Evolutionary conservation across 2,797 vertebrate species (phyloP), one percentile per base, ranked within the genome.

Genomic region (Karalla daura): DNA sequence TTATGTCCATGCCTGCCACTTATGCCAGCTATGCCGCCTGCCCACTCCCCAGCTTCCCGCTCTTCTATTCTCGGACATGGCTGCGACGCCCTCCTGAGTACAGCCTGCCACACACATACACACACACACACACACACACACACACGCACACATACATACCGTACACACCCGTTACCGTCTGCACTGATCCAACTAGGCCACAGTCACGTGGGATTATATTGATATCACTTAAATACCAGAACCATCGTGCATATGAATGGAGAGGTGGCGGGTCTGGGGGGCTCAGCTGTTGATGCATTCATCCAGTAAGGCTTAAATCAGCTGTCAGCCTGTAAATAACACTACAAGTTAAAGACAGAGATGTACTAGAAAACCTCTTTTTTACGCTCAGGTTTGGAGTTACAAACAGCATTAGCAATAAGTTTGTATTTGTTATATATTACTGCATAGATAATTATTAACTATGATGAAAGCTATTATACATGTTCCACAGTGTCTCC

Each of bases 51-150:
- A 43, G 61, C 55, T 67, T 70, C 68, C 49, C 5, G 40, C 15
- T 28, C 10, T 70, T 76, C 88, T 90, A 89, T 88, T 88, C 85
- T 74, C 21, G 56, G 85, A 51, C 18, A 1, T 61, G 56, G 39
- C 40, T 54, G 63, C 17, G 23, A 46, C 41, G 24, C 63, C 59
- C 70, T 73, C 36, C 41, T 70, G 71, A 69, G 70, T 30, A 35
- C 56, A 51, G 66, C 70, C 67, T 63, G 58, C 40, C 58, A 28
- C 17, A 23, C 43, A 69, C 51, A 60, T 23, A 10, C 28, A 27
- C 41, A 20, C 45, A 45, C 45, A 55, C 51, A 61, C 40, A 36
- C 60, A 56, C 53, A 58, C 43, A 41, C 32, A 37, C 35, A 37
- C 15, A n/a, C n/a, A n/a, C 58, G 27, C 17, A 23, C 43, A 69